These are phyloP conservation scores for Eucidaris tribuloides DNA, from an alignment of 35 echinoderm and acorn worm genomes.

Conservation along the genomic window DNA sequence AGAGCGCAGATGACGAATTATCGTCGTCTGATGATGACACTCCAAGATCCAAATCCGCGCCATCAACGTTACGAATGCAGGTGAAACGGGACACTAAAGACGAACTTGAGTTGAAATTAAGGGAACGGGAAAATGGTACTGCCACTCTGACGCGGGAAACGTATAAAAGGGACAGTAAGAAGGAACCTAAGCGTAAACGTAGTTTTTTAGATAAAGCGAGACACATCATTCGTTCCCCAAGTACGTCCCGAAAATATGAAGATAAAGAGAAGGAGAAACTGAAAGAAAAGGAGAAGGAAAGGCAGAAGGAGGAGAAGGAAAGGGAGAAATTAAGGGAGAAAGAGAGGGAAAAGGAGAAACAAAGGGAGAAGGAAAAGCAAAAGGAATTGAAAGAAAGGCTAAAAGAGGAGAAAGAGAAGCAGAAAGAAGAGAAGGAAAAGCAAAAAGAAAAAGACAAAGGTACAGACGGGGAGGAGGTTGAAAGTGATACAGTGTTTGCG, in stretches of 20 bases:
- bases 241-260: conserved; percentile 59
- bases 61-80: conserved; percentile 77
- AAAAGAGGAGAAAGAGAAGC: conserved; percentile 7
- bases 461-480: background rate
- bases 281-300: background rate
- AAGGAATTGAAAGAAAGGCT: background rate
- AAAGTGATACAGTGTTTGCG: background rate
- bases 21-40: conserved; percentile 68
- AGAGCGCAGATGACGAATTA: conserved; percentile 75
- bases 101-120: conserved; percentile 29
- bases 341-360: background rate
- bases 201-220: conserved; percentile 88
- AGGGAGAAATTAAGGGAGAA: background rate
- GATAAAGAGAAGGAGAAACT: background rate
- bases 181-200: conserved; percentile 61
- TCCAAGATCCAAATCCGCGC: conserved; percentile 62
- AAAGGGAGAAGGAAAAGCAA: conserved; percentile 16
- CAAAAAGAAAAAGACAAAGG: conserved; percentile 1
- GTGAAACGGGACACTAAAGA: conserved; percentile 40
- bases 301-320: background rate
- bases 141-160: conserved; percentile 53
- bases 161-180: conserved; percentile 59
- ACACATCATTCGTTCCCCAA: conserved; percentile 68
- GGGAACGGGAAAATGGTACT: conserved; percentile 49
- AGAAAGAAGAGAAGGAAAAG: background rate